These are phyloP conservation scores for Cynoglossus semilaevis DNA, from an alignment of 2,113 vertebrate species.

Conservation along the genomic window DNA sequence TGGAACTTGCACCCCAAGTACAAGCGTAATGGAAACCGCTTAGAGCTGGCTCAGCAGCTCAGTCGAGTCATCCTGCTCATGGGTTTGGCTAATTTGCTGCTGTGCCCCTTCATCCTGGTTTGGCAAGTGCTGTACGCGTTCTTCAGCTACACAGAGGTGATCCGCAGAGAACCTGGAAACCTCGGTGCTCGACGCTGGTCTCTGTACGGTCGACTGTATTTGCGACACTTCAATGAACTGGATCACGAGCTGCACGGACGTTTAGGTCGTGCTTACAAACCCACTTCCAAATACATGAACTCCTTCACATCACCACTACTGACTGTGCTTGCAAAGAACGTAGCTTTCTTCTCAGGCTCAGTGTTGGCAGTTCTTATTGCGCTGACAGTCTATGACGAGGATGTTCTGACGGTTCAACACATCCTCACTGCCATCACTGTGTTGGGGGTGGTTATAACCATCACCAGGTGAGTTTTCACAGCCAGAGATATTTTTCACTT, in stretches of 20 bases:
- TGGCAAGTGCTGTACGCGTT: constrained; percentile 99
- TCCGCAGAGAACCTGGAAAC: constrained; percentile 93
- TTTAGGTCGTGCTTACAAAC: constrained; percentile 93
- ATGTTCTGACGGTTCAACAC: constrained; percentile 92
- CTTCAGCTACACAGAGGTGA: constrained; percentile 96
- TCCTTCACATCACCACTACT: constrained; percentile 94
- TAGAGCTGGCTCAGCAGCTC: constrained; percentile 92
- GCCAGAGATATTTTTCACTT: background rate
- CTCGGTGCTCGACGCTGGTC: constrained; percentile 97
- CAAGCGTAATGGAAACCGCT: constrained; percentile 87
- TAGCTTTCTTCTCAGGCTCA: constrained; percentile 97
- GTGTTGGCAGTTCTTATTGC: constrained; percentile 96
- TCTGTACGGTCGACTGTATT: constrained; percentile 90
- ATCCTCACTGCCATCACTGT: constrained; percentile 95
- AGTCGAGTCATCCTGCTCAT: constrained; percentile 94
- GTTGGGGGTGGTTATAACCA: constrained; percentile 89
- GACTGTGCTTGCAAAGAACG: constrained; percentile 92
- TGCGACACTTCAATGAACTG: constrained; percentile 96
- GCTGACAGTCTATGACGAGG: constrained; percentile 96
- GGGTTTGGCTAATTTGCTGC: constrained; percentile 93
- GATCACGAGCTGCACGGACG: constrained; percentile 93
- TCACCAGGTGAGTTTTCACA: constrained; percentile 86
- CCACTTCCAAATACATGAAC: constrained; percentile 99
- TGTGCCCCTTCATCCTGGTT: constrained; percentile 95
- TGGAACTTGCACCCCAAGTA: constrained; percentile 97